Conservation (phyloP, 2,113 vertebrate genomes). For the Lamprotornis superbus region DNA sequence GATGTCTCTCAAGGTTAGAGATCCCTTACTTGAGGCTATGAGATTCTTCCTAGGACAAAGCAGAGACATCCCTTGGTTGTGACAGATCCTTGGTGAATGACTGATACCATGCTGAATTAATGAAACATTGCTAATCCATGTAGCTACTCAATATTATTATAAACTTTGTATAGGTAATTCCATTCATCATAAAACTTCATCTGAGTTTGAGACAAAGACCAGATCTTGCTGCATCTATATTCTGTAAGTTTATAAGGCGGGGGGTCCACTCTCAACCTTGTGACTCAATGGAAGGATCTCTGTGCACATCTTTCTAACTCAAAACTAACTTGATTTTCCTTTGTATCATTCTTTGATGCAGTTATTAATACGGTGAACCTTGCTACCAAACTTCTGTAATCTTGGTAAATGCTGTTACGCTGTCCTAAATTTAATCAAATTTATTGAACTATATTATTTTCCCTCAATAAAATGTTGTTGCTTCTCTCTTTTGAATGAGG, state of each 20-base stretch:
- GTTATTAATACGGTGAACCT: background rate
- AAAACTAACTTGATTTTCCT: background rate
- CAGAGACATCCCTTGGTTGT: background rate
- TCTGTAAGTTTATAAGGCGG: background rate
- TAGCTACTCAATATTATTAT: background rate
- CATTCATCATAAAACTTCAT: background rate
- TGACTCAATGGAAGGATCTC: background rate
- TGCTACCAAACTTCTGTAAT: background rate
- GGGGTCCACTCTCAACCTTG: background rate
- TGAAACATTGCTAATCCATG: background rate
- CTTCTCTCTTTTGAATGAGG: background rate
- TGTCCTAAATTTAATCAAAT: background rate
- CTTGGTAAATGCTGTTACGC: background rate
- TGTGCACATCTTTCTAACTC: background rate
- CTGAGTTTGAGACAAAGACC: rapidly evolving
- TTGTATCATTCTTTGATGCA: background rate
- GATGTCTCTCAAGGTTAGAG: background rate
- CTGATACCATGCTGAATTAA: background rate
- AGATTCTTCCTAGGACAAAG: background rate
- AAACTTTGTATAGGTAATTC: background rate
- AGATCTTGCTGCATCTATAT: background rate
- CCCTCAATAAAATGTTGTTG: background rate
- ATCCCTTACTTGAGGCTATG: background rate
- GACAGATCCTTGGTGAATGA: background rate
- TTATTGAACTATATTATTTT: background rate